Evolutionary conservation across 35 echinoderm and acorn worm genomes (phyloP), one percentile per base, ranked within the genome.

Genomic region (Heliocidaris tuberculata): DNA sequence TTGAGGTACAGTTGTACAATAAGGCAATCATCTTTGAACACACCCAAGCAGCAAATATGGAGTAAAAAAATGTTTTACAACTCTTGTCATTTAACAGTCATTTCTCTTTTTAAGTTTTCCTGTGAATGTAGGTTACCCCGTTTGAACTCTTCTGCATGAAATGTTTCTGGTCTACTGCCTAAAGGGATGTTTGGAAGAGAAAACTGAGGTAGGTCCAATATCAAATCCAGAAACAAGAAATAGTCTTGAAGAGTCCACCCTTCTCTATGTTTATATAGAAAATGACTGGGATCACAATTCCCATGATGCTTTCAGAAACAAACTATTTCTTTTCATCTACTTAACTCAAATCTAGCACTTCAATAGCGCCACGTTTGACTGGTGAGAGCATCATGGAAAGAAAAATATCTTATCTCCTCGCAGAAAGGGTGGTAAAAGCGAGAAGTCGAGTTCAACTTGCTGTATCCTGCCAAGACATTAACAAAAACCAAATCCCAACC

Each of bases 131-230:
- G 65, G 65, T n/a, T 21, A 78, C 7, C 65, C 65, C 65, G 15
- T 78, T 78, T 21, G 7, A 92, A 93, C 50, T 93, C 91, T 48
- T 59, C 91, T 49, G 91, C 91, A 93, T 93, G 47, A n/a, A 48
- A 93, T 50, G 91, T 59, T 32, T 89, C 50, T 93, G n/a, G 91
- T 56, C 47, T 50, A 93, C 91, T 59, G 50, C 91, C 48, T 48
- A 89, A 11, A 48, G 87, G 87, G 91, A 48, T 31, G 29, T 93
- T 93, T 93, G 91, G 91, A 93, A 93, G 91, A 93, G 91, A 93
- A 52, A 52, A 93, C 50, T 93, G 91, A 93, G 91, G 91, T 93
- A 93, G 91, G 91, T 93, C 91, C 91, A 93, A n/a, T 48, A 48
- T 48, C 31, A 59, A 48, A 13, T 48, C 16, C n/a, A 93, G n/a